These are phyloP conservation scores for Psammodynastes pulverulentus DNA, from an alignment of 2,113 vertebrate genomes.

Conservation along the genomic window DNA sequence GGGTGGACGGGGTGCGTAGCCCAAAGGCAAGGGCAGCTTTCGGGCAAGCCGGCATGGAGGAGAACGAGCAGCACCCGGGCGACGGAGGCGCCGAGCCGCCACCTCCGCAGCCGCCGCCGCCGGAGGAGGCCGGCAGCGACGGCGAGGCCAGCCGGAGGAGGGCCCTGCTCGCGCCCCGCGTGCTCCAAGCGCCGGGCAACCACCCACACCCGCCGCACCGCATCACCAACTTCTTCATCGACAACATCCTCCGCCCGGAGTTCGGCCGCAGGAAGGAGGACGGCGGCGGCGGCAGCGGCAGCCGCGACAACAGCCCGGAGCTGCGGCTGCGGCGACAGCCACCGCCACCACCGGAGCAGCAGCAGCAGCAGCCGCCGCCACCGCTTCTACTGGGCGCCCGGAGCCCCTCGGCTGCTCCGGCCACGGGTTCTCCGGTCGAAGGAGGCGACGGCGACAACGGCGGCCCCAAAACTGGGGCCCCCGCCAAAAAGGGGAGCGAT, in stretches of 20 bases:
- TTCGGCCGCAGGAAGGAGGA: conserved; percentile 87
- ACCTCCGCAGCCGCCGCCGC: conserved; percentile 65
- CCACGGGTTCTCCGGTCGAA: conserved; percentile 49
- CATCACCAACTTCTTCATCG: conserved; percentile 97
- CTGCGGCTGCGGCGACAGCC: conserved; percentile 14
- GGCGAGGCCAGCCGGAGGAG: conserved; percentile 76
- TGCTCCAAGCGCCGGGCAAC: conserved; percentile 80
- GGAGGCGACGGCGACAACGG: conserved; percentile 67
- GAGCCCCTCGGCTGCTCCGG: conserved; percentile 72
- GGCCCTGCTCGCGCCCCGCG: conserved; percentile 73
- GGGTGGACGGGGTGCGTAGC: not conserved
- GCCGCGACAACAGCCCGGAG: conserved; percentile 31
- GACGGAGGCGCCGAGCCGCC: conserved; percentile 56
- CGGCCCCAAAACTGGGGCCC: conserved; percentile 75
- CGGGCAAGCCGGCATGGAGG: conserved; percentile 84
- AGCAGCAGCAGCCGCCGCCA: conserved; percentile 56
- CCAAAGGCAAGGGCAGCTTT: conserved; percentile 32
- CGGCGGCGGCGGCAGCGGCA: conserved; percentile 42
- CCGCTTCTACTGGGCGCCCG: conserved; percentile 53
- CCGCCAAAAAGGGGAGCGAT: conserved; percentile 77
- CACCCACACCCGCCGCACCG: conserved; percentile 81
- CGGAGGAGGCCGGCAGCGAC: conserved; percentile 65
- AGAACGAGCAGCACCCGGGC: conserved; percentile 80
- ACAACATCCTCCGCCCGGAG: conserved; percentile 92
- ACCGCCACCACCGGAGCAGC: conserved; percentile 66